A percentile compares a stretch with the other conserved stretches of the same genome.
phyloP scores from a whole-genome alignment of 2,888 invertebrate genomes.

The Acanthosoma haemorrhoidale region DNA sequence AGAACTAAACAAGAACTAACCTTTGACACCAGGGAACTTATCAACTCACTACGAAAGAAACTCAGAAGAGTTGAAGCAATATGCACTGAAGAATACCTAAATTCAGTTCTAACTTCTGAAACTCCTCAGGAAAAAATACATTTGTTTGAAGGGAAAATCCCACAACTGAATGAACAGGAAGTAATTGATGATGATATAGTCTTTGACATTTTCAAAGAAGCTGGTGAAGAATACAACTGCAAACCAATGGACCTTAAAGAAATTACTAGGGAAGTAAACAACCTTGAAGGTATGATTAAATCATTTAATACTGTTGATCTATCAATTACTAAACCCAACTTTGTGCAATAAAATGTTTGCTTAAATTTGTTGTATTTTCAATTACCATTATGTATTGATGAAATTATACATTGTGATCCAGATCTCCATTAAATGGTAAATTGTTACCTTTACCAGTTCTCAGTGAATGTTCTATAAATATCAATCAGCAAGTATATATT shows the following conservation, averaged over 20 bases:
- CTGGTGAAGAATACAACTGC: neutral
- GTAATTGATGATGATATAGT: neutral
- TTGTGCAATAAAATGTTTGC: too few relatives aligned
- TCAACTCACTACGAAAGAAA: neutral
- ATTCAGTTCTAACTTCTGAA: neutral
- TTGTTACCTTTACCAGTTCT: too few relatives aligned
- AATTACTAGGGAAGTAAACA: neutral
- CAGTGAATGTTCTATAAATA: too few relatives aligned
- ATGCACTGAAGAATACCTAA: neutral
- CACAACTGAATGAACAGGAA: neutral
- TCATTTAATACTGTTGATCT: neutral
- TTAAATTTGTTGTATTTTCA: too few relatives aligned
- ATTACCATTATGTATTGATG: too few relatives aligned
- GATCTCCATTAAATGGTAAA: too few relatives aligned
- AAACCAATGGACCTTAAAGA: conserved; percentile 1
- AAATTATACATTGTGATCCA: too few relatives aligned
- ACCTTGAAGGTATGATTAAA: neutral
- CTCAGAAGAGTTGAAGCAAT: neutral
- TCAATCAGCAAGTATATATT: too few relatives aligned
- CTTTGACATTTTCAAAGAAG: neutral
- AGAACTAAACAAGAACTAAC: too few relatives aligned
- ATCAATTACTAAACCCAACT: too few relatives aligned
- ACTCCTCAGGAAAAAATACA: too few relatives aligned
- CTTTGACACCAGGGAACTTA: neutral
- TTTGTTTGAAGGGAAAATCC: neutral